Evolutionary conservation across 2,888 invertebrate genomes (phyloP), one percentile per base, ranked within the genome.

Genomic region (Lithophane ornitopus): DNA sequence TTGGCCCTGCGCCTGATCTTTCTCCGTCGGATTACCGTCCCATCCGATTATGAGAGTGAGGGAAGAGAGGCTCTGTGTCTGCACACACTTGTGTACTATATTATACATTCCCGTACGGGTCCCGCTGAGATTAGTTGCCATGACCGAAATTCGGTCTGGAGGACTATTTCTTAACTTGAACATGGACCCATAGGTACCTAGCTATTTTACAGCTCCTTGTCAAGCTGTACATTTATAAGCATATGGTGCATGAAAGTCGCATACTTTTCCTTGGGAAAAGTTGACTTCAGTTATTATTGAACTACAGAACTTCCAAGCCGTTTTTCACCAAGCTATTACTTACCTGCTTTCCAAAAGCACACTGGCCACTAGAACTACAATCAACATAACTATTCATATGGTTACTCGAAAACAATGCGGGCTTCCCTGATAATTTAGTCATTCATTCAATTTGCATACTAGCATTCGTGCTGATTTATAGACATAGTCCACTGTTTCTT

Each of bases 381-480:
- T 49, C n/a, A 74, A 16, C 16, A 39, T 49, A 65, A 39, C 34
- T 44, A 49, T 26, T 14, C 34, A 22, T 26, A 63, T 44, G 34
- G 19, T 39, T 34, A 46, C 26, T 70, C 7, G 49, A 16, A 16
- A 66, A 72, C 61, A 83, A 80, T 56, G n/a, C 34, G 26, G 72
- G 59, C 62, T 72, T 80, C 62, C 61, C 71, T 82, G 14, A 75
- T 83, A 70, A 70, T 68, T 80, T 73, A 72, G 72, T 83, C 62
- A 73, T 73, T 80, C 59, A 68, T 28, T 22, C 6, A 11, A 78
- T 84, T 80, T 28, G 67, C 82, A 84, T 82, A 76, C 69, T 68
- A 54, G 46, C 39, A 71, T 69, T 74, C 70, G 46, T 76, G 69
- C 54, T 52, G 39, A 73, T 68, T 73, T 61, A 76, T 69, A 54